A percentile compares a stretch with the other conserved stretches of the same genome.
These are phyloP conservation scores for Papilio polyxenes DNA, from an alignment of 1,140 invertebrate species.

Conservation along the genomic window DNA sequence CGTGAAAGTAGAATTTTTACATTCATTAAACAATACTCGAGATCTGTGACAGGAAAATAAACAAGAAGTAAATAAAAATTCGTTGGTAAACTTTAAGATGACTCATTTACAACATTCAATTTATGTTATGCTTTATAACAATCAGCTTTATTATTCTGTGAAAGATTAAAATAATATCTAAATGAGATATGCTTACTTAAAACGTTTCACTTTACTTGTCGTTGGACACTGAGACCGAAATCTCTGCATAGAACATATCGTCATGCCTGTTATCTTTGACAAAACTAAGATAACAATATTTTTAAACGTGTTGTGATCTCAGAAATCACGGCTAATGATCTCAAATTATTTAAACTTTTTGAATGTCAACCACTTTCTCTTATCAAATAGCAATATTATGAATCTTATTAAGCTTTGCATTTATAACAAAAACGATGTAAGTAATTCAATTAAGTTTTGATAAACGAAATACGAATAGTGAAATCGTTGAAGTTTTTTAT, in stretches of 20 bases:
- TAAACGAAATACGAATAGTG: not conserved
- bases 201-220: not conserved
- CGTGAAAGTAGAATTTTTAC: slow-evolving; percentile 15
- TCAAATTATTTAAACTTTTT: not conserved
- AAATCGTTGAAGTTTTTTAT: slow-evolving; percentile 16
- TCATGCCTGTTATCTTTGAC: too few relatives aligned
- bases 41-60: slow-evolving; percentile 5
- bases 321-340: not conserved
- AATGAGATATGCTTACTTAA: not conserved
- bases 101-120: not conserved
- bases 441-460: not conserved
- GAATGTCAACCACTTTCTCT: slow-evolving; percentile 14
- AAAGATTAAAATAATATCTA: not conserved
- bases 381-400: not conserved
- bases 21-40: slow-evolving; percentile 13
- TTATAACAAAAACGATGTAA: not conserved
- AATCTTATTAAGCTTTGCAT: not conserved
- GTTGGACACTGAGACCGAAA: too few relatives aligned
- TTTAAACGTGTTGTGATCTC: too few relatives aligned
- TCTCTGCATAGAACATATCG: too few relatives aligned
- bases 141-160: not conserved
- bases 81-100: not conserved
- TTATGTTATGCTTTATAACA: not conserved
- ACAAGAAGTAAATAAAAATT: not conserved
- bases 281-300: too few relatives aligned